These are phyloP conservation scores for Cardiocondyla obscurior DNA, from an alignment of 1,140 invertebrate species.

Conservation along the genomic window DNA sequence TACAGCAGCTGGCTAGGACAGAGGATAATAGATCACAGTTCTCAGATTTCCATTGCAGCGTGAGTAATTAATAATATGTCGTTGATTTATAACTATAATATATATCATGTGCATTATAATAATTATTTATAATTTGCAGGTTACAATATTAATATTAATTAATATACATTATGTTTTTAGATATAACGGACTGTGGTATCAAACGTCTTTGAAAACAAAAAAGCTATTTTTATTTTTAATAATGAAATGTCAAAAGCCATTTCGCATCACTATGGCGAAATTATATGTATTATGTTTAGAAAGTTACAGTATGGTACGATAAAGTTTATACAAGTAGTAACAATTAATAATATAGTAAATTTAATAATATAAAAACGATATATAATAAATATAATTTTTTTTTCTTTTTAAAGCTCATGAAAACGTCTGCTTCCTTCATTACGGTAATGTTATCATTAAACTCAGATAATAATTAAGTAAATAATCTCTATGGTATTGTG, in stretches of 20 bases:
- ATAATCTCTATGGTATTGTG: not conserved
- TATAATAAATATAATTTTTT: not conserved
- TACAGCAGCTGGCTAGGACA: conserved; percentile 3
- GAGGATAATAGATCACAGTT: conserved; percentile 13
- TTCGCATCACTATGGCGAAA: not conserved
- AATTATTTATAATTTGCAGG: too few relatives aligned
- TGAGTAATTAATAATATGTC: not conserved
- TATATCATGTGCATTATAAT: too few relatives aligned
- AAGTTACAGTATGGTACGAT: conserved; percentile 13
- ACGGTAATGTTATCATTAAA: conserved; percentile 27
- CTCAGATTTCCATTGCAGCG: not conserved
- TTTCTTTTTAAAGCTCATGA: conserved; percentile 39
- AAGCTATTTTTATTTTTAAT: not conserved
- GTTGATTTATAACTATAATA: too few relatives aligned
- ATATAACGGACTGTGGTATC: conserved; percentile 19
- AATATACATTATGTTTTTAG: too few relatives aligned
- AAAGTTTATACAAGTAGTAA: not conserved
- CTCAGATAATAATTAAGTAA: not conserved
- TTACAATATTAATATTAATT: too few relatives aligned
- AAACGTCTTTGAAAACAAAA: not conserved
- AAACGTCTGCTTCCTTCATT: conserved; percentile 4
- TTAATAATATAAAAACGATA: not conserved
- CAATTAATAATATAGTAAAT: not conserved
- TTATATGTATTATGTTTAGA: conserved; percentile 21
- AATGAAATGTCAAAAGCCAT: conserved; percentile 11